Evolutionary conservation across 2,888 invertebrate genomes (phyloP).

Genomic region (Chloroclysta siterata): DNA sequence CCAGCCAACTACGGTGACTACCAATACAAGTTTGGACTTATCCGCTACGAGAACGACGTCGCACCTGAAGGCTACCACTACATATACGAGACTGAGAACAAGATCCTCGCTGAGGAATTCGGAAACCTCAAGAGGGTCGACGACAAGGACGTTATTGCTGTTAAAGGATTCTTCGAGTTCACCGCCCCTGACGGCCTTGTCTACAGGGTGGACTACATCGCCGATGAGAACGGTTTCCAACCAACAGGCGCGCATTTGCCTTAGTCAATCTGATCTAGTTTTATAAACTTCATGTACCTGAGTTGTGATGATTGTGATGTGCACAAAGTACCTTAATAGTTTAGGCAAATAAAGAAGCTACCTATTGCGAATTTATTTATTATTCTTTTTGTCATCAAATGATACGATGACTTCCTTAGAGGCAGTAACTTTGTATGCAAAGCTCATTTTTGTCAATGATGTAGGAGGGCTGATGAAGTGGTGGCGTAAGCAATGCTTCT

Average conservation of each 20-base stretch:
- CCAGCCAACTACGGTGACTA: constrained; percentile 48
- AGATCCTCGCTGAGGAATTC: constrained; percentile 75
- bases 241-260: constrained; percentile 71
- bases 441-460: neutral
- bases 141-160: constrained; percentile 61
- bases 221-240: constrained; percentile 76
- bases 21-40: constrained; percentile 74
- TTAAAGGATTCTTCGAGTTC: constrained; percentile 76
- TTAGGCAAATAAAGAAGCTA: constrained; percentile 41
- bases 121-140: constrained; percentile 70
- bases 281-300: constrained; percentile 29
- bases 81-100: constrained; percentile 80
- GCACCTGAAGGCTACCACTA: constrained; percentile 75
- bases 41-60: constrained; percentile 71
- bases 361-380: constrained; percentile 29
- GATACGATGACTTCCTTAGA: neutral
- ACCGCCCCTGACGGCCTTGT: constrained; percentile 74
- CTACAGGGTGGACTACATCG: constrained; percentile 79
- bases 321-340: constrained; percentile 36
- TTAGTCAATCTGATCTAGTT: constrained; percentile 50
- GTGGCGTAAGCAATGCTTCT: too few relatives aligned
- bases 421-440: neutral
- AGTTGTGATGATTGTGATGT: constrained; percentile 31
- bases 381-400: constrained; percentile 3
- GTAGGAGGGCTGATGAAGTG: neutral